phyloP scores from a whole-genome alignment of 2,113 vertebrate genomes.

The Parotia lawesii region DNA sequence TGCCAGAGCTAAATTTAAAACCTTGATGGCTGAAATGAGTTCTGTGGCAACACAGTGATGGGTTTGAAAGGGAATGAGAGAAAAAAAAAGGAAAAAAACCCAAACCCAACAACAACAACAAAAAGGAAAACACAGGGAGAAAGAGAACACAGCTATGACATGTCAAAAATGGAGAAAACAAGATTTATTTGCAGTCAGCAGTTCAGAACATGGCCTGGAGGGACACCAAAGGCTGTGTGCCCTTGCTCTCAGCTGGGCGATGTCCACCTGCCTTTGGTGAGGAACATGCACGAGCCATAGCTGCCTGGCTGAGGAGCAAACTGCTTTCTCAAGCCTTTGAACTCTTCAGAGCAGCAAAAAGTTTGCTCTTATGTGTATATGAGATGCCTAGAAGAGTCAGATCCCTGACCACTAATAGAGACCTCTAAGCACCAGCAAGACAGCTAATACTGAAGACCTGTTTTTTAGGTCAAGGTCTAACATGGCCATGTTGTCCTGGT shows the following conservation, averaged over 20 bases:
- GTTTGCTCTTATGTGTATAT: rapidly evolving
- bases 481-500: neutral
- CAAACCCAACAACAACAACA: neutral
- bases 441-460: rapidly evolving
- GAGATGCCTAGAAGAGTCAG: neutral
- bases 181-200: neutral
- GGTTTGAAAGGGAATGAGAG: neutral
- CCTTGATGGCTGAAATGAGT: neutral
- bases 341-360: neutral
- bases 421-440: neutral
- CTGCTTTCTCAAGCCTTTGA: neutral
- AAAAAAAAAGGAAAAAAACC: rapidly evolving
- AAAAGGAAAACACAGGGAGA: rapidly evolving
- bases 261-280: neutral
- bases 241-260: neutral
- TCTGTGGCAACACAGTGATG: neutral
- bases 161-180: neutral
- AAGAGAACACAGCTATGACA: neutral
- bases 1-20: slow-evolving; percentile 20
- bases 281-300: neutral
- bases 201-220: neutral
- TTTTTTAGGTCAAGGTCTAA: neutral
- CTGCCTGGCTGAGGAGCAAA: neutral
- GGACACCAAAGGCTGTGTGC: neutral
- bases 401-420: neutral